A percentile compares a stretch with the other conserved stretches of the same genome.
These are phyloP conservation scores for Rhagologus leucostigma DNA, from an alignment of 2,113 vertebrate genomes.

Conservation along the genomic window DNA sequence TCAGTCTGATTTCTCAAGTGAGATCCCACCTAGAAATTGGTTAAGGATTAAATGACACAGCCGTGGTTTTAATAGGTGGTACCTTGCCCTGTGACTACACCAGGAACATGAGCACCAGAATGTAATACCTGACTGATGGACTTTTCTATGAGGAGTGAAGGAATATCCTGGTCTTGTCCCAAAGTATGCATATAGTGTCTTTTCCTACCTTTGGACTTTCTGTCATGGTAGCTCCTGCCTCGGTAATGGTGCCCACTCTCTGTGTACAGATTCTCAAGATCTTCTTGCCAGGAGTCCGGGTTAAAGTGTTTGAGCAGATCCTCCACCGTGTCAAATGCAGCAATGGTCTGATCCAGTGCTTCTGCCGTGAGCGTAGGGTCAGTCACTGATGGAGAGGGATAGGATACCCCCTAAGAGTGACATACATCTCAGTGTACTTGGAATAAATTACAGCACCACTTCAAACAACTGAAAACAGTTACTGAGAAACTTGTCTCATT, in stretches of 20 bases:
- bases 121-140: neutral
- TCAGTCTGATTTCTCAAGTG: neutral
- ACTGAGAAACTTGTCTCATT: neutral
- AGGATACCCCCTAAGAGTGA: conserved; percentile 74
- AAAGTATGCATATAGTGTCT: neutral
- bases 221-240: conserved; percentile 86
- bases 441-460: conserved; percentile 21
- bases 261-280: conserved; percentile 87
- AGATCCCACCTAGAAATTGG: neutral
- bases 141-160: neutral
- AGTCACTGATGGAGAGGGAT: conserved; percentile 75
- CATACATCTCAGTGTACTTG: conserved; percentile 68
- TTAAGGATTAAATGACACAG: neutral
- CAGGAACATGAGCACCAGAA: neutral
- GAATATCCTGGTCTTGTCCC: neutral
- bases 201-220: conserved; percentile 87
- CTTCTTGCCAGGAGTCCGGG: conserved; percentile 90
- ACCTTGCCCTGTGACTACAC: neutral
- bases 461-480: neutral
- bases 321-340: conserved; percentile 89
- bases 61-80: neutral
- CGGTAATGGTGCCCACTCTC: conserved; percentile 79
- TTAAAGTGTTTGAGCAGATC: conserved; percentile 87
- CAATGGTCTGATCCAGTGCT: conserved; percentile 86
- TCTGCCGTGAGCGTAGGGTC: conserved; percentile 79